Conservation (phyloP, 2,797 vertebrate genomes). For the Apogon hyalosoma region DNA sequence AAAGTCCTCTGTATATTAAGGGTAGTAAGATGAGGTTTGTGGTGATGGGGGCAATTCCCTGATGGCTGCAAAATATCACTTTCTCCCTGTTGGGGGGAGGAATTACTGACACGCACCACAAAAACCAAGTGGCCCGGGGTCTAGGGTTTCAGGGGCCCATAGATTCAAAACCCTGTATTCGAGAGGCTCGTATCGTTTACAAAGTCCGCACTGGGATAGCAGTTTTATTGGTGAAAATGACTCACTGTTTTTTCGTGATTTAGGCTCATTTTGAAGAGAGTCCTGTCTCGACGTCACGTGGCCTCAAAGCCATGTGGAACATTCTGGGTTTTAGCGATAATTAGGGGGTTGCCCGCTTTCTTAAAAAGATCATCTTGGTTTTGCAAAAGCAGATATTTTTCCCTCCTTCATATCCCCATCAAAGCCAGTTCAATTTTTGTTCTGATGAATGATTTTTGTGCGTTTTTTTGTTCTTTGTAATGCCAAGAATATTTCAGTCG, state of each 20-base stretch:
- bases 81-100: constrained; percentile 71
- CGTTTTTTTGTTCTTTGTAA: constrained; percentile 12
- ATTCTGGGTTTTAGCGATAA: constrained; percentile 74
- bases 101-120: constrained; percentile 79
- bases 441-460: constrained; percentile 54
- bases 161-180: constrained; percentile 71
- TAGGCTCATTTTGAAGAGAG: constrained; percentile 56
- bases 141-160: constrained; percentile 76
- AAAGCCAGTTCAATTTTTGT: constrained; percentile 43
- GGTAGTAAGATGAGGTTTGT: constrained; percentile 71
- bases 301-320: constrained; percentile 67
- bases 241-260: constrained; percentile 74
- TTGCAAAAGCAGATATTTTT: constrained; percentile 52
- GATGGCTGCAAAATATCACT: constrained; percentile 81
- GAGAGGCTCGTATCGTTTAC: constrained; percentile 75
- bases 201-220: constrained; percentile 72
- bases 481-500: constrained; percentile 59
- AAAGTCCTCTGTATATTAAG: constrained; percentile 55
- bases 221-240: constrained; percentile 80
- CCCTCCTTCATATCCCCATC: constrained; percentile 37
- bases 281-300: constrained; percentile 53
- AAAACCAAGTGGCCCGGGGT: constrained; percentile 74
- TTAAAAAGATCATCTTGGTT: constrained; percentile 59
- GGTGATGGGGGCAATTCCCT: constrained; percentile 73
- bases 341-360: constrained; percentile 77